Base-by-base conservation (phyloP, 2,888 invertebrate species). In the Rhamphomyia laevipes region DNA sequence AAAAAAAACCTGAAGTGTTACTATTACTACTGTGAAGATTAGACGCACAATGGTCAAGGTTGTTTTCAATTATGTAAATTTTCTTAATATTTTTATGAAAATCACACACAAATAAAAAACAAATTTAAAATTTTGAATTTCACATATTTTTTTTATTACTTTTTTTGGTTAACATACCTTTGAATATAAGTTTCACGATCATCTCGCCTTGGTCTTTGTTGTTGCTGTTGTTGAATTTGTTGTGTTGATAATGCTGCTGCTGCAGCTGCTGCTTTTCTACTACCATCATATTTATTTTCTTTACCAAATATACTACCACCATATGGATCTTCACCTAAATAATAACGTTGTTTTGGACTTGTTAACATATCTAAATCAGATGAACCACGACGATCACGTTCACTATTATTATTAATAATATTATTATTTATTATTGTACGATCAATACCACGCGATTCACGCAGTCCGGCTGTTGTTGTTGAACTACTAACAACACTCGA, bases 241-340 rank as follows among this genome's bases (percentile, higher is more conserved):
- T 59, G 59, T 44, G 59, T 61, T 11, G 57, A 52, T 52, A 40
- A 48, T 16, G 40, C 48, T 37, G 43, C 50, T 35, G 43, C 49
- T 48, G 50, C 17, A 16, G 31, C 31, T 50, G 21, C 42, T 46
- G 13, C 45, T n/a, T 10, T 17, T 18, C 45, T 46, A 31, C 43
- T 41, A 37, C 16, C 27, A 31, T 16, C 41, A 52, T 88, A 87
- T 65, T 87, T 85, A 69, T 86, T 86, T 70, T 88, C 88, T 61
- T 85, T 79, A 54, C 88, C 86, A 68, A 86, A 88, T 64, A 87
- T 84, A 70, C 84, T 85, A 21, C 82, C 81, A 50, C 82, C 84
- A 68, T 86, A 89, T 27, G 88, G 88, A 74, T 89, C 88, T 72
- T 89, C 88, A 37, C 88, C 88, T 57, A 89, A 76, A 68, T 89